These are phyloP conservation scores for Melitaea athalia DNA, from an alignment of 2,888 invertebrate species.

Conservation along the genomic window DNA sequence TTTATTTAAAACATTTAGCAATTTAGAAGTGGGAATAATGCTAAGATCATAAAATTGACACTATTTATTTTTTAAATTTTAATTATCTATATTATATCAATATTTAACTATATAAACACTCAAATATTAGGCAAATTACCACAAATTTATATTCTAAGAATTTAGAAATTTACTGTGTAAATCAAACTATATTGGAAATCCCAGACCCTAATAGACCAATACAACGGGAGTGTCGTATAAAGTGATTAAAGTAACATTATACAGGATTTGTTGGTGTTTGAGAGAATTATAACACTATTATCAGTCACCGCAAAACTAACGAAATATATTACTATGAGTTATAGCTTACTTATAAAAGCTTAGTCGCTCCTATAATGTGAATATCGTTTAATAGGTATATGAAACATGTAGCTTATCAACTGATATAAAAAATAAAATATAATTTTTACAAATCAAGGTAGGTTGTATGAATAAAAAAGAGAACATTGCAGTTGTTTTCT, in stretches of 20 bases:
- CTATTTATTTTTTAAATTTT: no score
- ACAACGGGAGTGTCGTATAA: constrained; percentile 68
- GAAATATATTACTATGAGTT: constrained; percentile 40
- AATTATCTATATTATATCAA: no score
- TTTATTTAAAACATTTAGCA: no score
- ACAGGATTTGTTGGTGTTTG: constrained; percentile 57
- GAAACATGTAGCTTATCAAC: neutral
- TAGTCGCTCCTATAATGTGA: neutral
- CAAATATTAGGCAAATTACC: neutral
- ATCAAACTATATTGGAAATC: constrained; percentile 62
- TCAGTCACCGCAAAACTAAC: constrained; percentile 56
- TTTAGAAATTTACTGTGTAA: constrained; percentile 56
- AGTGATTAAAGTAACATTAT: constrained; percentile 79
- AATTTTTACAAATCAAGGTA: no score
- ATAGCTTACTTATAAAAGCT: constrained; percentile 15
- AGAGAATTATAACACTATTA: constrained; percentile 74
- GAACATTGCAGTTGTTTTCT: neutral
- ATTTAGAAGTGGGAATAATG: no score
- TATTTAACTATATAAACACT: neutral
- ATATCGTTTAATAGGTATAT: neutral
- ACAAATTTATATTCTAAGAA: constrained; percentile 45
- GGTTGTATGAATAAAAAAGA: neutral
- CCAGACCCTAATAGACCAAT: constrained; percentile 64
- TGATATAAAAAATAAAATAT: neutral
- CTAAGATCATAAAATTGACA: no score